These are phyloP conservation scores for Corythoichthys haematopterus DNA, from an alignment of 2,113 vertebrate genomes.

Conservation along the genomic window DNA sequence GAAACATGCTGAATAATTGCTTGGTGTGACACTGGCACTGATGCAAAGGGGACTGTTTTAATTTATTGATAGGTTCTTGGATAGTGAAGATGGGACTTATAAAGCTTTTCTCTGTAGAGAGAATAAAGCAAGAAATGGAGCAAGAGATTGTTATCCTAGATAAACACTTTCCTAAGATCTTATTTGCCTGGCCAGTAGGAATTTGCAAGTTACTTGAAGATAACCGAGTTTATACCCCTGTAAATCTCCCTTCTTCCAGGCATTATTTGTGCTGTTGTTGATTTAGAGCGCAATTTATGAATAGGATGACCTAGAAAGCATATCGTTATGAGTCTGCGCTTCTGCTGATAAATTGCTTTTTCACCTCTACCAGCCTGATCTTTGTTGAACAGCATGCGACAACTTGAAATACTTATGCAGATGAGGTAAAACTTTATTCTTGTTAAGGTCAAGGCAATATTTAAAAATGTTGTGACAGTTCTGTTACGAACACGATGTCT, in stretches of 20 bases:
- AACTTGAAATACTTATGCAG: slow-evolving; percentile 62
- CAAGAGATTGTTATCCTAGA: slow-evolving; percentile 71
- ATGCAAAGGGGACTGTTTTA: slow-evolving; percentile 6
- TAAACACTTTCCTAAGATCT: slow-evolving; percentile 55
- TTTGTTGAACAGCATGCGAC: slow-evolving; percentile 32
- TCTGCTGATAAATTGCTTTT: slow-evolving; percentile 17
- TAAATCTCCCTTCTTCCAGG: not conserved
- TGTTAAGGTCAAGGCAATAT: slow-evolving; percentile 31
- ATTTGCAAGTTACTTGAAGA: slow-evolving; percentile 57
- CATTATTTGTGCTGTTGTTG: slow-evolving; percentile 1
- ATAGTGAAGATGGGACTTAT: slow-evolving; percentile 8
- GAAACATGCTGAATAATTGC: slow-evolving; percentile 8
- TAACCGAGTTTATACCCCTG: slow-evolving; percentile 34
- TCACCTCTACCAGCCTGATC: slow-evolving; percentile 17
- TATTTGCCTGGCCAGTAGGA: slow-evolving; percentile 45
- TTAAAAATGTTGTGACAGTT: not conserved
- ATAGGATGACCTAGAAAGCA: slow-evolving; percentile 24
- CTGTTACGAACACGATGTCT: not conserved
- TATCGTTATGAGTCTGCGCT: slow-evolving; percentile 15
- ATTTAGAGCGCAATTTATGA: slow-evolving; percentile 6
- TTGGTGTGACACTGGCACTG: slow-evolving; percentile 6
- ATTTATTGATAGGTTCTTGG: slow-evolving; percentile 24
- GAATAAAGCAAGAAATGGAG: slow-evolving; percentile 37
- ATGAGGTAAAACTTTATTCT: slow-evolving; percentile 44
- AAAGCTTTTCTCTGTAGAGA: slow-evolving; percentile 19